Base-by-base conservation (phyloP, 2,797 vertebrate species). In the Denticeps clupeoides region DNA sequence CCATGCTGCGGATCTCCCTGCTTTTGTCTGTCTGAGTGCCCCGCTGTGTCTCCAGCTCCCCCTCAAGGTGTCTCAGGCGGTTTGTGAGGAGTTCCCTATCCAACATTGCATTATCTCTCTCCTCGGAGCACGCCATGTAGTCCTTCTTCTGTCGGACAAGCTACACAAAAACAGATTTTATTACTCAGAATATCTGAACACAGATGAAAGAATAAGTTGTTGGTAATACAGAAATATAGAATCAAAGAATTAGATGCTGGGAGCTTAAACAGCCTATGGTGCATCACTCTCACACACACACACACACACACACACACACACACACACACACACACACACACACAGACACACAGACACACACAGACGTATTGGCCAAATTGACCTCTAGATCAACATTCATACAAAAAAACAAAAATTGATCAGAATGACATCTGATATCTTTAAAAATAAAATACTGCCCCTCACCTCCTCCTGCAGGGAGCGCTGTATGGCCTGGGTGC, bases 11-110 rank as follows among this genome's bases (percentile, higher is more conserved):
- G 51, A 80, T 44, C 41, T 94, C 88, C 7, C 90, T 71, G 2
- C 63, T 68, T 23, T 85, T 86, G 28, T 97, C 93, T 0, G 80
- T 87, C 55, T 82, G 78, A 47, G 71, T 68, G 59, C 78, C 85
- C 51, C 71, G 86, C 69, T 81, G 80, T 51, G 62, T 60, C 41
- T 93, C 89, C 0, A 82, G 8, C 54, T 93, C 91, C 32, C 79
- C 82, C 71, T 96, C 87, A 1, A 93, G 71, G 59, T 85, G 83
- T 65, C 82, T 84, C 53, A 97, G 65, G 32, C 88, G 77, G 78
- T 95, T 91, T 12, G 63, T 67, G 56, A 93, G 75, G 49, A 97
- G 80, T 44, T 97, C 89, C 59, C 85, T 90, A 44, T 97, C 93
- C 70, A 97, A 75, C 54, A 71, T 45, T 6, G 74, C 78, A 2